Percentiles rank a stretch among this genome's conserved stretches.
phyloP scores from a whole-genome alignment of 2,113 vertebrate genomes.

The Rostratula benghalensis region DNA sequence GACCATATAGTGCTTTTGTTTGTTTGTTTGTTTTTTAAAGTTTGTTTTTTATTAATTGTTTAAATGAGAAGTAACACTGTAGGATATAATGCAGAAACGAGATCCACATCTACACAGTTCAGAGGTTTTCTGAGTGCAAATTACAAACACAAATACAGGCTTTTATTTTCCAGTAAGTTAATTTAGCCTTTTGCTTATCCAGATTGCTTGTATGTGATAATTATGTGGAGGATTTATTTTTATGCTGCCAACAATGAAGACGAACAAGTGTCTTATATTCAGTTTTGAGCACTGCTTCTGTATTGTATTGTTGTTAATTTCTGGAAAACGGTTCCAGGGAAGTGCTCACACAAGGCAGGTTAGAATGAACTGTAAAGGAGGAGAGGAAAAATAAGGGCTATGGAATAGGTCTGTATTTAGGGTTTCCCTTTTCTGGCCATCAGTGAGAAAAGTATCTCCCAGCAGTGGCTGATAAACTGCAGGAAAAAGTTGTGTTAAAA shows the following conservation, averaged over 20 bases:
- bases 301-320: not conserved
- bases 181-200: not conserved
- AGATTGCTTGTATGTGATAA: not conserved
- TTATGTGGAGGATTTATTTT: not conserved
- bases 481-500: not conserved
- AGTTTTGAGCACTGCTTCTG: not conserved
- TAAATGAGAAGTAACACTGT: not conserved
- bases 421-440: not conserved
- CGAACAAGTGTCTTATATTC: not conserved
- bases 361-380: not conserved
- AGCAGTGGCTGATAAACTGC: not conserved
- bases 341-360: not conserved
- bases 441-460: not conserved
- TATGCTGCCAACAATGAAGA: not conserved
- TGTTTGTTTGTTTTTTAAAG: not conserved
- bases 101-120: not conserved
- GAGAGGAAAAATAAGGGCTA: not conserved
- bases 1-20: not conserved
- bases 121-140: not conserved
- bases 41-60: not conserved
- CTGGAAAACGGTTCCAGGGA: not conserved
- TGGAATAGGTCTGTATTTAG: not conserved
- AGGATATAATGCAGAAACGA: not conserved
- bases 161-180: not conserved
- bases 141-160: not conserved